phyloP scores from a whole-genome alignment of 2,113 vertebrate genomes.

The Channa argus region DNA sequence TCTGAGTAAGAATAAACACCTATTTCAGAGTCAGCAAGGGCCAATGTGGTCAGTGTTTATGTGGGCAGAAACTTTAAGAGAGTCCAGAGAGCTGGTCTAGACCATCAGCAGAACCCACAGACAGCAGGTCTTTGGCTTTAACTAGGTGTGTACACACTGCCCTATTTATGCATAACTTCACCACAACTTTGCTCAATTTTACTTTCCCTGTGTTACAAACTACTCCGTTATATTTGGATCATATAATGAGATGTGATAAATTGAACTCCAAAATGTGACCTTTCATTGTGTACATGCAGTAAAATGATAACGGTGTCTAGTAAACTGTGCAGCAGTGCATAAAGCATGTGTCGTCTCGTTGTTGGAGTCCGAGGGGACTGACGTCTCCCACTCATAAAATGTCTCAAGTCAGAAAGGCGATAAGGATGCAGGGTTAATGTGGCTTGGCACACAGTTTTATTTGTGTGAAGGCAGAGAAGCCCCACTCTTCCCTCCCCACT shows the following conservation, averaged over 20 bases:
- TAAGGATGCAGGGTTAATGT: constrained; percentile 75
- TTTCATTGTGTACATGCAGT: constrained; percentile 53
- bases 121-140: constrained; percentile 27
- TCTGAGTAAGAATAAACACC: constrained; percentile 39
- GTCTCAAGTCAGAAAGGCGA: constrained; percentile 71
- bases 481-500: constrained; percentile 9
- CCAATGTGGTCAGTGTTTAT: constrained; percentile 35
- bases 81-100: constrained; percentile 49
- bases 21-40: constrained; percentile 34
- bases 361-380: constrained; percentile 47
- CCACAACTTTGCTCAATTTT: constrained; percentile 4
- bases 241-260: constrained; percentile 51
- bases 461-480: constrained; percentile 61
- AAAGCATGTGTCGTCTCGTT: constrained; percentile 60
- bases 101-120: constrained; percentile 37
- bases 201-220: constrained; percentile 4
- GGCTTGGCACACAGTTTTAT: constrained; percentile 74
- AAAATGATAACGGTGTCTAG: constrained; percentile 55
- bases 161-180: too few relatives aligned
- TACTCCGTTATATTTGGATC: constrained; percentile 11
- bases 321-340: constrained; percentile 68
- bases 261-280: constrained; percentile 56
- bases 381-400: constrained; percentile 72
- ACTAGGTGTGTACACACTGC: constrained; percentile 17
- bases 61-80: constrained; percentile 46